These are phyloP conservation scores for Macrotis lagotis DNA, from an alignment of 2,113 vertebrate genomes.

Conservation along the genomic window DNA sequence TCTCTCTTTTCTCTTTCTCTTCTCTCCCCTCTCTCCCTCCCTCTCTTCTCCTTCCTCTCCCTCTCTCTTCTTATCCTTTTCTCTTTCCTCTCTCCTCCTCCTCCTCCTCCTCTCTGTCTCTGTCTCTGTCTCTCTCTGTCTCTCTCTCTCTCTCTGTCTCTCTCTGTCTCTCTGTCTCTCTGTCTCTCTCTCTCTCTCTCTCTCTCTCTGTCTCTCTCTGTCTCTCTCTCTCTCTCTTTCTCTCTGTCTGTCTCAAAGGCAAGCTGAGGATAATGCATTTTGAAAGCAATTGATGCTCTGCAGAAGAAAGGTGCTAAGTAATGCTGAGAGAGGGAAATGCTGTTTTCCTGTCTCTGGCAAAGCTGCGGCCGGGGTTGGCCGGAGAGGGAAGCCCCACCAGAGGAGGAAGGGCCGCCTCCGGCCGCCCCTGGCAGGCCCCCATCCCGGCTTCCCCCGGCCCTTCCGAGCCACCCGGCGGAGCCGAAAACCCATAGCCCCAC, in stretches of 20 bases:
- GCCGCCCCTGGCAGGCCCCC: neutral
- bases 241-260: slow-evolving; percentile 52
- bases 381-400: neutral
- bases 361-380: neutral
- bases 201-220: too few species aligned
- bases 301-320: neutral
- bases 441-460: neutral
- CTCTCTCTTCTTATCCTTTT: neutral
- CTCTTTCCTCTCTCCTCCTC: too few species aligned
- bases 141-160: too few species aligned
- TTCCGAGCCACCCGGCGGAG: neutral
- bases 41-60: too few species aligned
- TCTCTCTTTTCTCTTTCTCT: too few species aligned
- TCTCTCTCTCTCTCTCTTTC: neutral
- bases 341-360: neutral
- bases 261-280: slow-evolving; percentile 47
- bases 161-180: too few species aligned
- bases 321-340: slow-evolving; percentile 15
- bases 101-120: too few species aligned
- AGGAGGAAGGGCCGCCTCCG: neutral
- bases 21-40: too few species aligned
- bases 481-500: neutral
- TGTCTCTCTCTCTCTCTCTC: too few species aligned
- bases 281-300: slow-evolving; percentile 30
- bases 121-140: too few species aligned